Evolutionary conservation across 2,888 invertebrate species (phyloP).

Genomic region (Dendrolimus houi): DNA sequence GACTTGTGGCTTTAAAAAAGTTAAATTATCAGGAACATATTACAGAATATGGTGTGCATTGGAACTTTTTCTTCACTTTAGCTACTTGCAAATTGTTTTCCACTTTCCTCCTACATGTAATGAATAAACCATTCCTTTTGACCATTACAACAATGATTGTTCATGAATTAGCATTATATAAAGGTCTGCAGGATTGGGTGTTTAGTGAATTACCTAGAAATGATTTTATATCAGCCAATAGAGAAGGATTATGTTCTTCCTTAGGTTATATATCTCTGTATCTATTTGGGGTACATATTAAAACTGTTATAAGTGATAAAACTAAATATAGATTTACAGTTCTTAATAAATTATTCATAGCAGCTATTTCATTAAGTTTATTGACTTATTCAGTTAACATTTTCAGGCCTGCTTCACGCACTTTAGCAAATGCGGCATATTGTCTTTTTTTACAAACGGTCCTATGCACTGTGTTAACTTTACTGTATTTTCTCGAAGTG

Average conservation of each 20-base stretch:
- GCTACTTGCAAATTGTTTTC: slow-evolving; percentile 87
- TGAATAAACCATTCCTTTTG: slow-evolving; percentile 69
- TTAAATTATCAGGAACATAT: slow-evolving; percentile 91
- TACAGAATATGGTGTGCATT: slow-evolving; percentile 96
- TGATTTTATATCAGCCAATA: slow-evolving; percentile 86
- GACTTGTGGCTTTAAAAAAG: slow-evolving; percentile 77
- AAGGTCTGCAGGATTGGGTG: slow-evolving; percentile 83
- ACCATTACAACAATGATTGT: slow-evolving; percentile 73
- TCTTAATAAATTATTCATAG: slow-evolving; percentile 21
- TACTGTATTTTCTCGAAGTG: slow-evolving; percentile 74
- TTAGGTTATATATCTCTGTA: slow-evolving; percentile 92
- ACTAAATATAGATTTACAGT: slow-evolving; percentile 25
- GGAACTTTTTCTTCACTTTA: slow-evolving; percentile 98
- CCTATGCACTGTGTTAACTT: slow-evolving; percentile 70
- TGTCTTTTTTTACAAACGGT: slow-evolving; percentile 84
- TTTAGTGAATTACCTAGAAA: slow-evolving; percentile 75
- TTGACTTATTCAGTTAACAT: slow-evolving; percentile 61
- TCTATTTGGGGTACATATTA: slow-evolving; percentile 82
- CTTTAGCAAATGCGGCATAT: slow-evolving; percentile 90
- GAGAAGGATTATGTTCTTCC: slow-evolving; percentile 92
- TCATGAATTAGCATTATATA: slow-evolving; percentile 81
- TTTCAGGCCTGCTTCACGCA: slow-evolving; percentile 81
- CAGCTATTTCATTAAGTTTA: slow-evolving; percentile 47
- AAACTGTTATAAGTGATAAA: slow-evolving; percentile 63
- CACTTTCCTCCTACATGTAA: slow-evolving; percentile 74